Conservation (phyloP, 2,888 invertebrate species). For the Peribatodes rhomboidaria region DNA sequence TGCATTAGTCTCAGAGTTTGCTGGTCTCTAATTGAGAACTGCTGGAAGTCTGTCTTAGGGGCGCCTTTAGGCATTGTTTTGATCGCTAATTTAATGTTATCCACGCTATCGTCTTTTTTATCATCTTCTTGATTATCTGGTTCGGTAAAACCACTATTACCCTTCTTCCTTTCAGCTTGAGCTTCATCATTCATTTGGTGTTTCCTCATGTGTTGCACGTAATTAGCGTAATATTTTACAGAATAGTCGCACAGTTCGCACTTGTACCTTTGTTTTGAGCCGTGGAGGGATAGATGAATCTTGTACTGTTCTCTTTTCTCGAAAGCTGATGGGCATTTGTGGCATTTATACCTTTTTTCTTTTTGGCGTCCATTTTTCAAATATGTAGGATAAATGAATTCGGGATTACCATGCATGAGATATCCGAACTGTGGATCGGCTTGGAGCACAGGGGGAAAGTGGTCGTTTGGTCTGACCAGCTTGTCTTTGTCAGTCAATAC, state of each 20-base stretch:
- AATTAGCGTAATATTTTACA: conserved; percentile 94
- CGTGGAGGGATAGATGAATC: conserved; percentile 93
- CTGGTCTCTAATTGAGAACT: conserved; percentile 87
- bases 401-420: conserved; percentile 91
- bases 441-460: conserved; percentile 82
- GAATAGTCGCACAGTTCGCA: conserved; percentile 96
- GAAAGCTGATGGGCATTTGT: conserved; percentile 95
- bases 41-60: conserved; percentile 80
- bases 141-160: conserved; percentile 60
- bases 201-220: conserved; percentile 93
- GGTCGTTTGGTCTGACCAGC: conserved; percentile 82
- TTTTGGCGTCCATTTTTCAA: conserved; percentile 91
- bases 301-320: conserved; percentile 94
- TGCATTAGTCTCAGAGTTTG: conserved; percentile 88
- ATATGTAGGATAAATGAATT: conserved; percentile 91
- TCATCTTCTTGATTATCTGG: conserved; percentile 59
- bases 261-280: conserved; percentile 93
- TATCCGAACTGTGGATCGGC: conserved; percentile 90
- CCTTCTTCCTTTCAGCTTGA: conserved; percentile 85
- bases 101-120: conserved; percentile 64
- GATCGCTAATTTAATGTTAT: conserved; percentile 77
- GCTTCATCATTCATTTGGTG: conserved; percentile 91
- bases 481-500: conserved; percentile 81
- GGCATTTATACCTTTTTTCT: conserved; percentile 93
- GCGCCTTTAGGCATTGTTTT: conserved; percentile 80